phyloP scores from a whole-genome alignment of 2,888 invertebrate genomes.

The Plebejus anna region DNA sequence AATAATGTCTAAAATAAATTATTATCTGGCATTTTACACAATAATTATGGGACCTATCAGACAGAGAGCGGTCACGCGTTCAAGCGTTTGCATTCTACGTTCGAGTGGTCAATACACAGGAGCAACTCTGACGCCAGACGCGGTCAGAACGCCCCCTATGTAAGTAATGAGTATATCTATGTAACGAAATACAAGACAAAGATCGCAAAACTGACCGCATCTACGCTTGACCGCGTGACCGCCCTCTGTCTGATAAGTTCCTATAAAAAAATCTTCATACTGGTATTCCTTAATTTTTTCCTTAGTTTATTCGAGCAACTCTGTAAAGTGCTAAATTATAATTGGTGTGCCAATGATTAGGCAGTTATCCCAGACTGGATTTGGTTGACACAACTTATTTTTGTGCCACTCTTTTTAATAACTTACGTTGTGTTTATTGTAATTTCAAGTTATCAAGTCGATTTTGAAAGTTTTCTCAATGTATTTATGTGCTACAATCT shows the following conservation, averaged over 20 bases:
- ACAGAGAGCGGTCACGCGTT: too few species aligned
- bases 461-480: background rate
- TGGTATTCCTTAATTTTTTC: background rate
- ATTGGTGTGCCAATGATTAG: background rate
- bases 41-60: background rate
- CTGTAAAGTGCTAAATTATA: background rate
- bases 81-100: too few species aligned
- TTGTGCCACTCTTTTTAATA: background rate
- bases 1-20: conserved; percentile 3
- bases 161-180: too few species aligned
- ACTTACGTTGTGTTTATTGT: background rate
- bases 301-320: too few species aligned
- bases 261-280: background rate
- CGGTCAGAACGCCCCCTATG: too few species aligned
- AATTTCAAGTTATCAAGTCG: background rate
- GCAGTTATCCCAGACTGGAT: background rate
- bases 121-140: too few species aligned
- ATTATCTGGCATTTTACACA: background rate
- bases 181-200: too few species aligned
- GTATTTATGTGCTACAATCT: background rate
- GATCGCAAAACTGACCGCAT: too few species aligned
- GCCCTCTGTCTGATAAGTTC: too few species aligned
- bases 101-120: too few species aligned
- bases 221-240: too few species aligned
- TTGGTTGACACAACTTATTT: background rate